Base-by-base conservation (phyloP, 2,113 vertebrate species). In the Zingel zingel region DNA sequence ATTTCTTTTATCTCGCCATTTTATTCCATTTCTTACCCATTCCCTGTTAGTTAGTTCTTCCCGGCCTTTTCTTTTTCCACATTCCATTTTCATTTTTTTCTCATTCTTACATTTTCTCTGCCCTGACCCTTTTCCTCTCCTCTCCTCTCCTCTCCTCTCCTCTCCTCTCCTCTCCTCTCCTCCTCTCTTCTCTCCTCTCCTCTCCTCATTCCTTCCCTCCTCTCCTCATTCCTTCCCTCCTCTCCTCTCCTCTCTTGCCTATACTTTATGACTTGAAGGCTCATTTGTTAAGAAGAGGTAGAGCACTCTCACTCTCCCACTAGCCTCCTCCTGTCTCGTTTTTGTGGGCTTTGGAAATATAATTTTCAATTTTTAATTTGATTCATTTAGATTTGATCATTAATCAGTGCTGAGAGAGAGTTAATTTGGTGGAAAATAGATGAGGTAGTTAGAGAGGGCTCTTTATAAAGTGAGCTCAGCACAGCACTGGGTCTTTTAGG, bases 311-410 rank as follows among this genome's bases (percentile, higher is more conserved):
- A 53, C 90, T 96, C 96, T 94, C 95, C 90, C 94, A 94, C 95
- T 95, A 94, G 93, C 96, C 95, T 96, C 83, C 95, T 95, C 94
- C 95, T 95, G 96, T 96, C 96, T 96, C 82, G 96, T 93, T 97
- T 98, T 96, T 96, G 95, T 97, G 95, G 94, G 96, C 97, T 98
- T 99, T 98, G 96, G 97, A 98, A 98, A 99, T 99, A 99, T 99
- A 98, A 99, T 99, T 99, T 99, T 98, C 97, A 98, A 97, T 97
- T 99, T 99, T 99, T 99, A 99, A 99, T 99, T 99, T 99, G 97
- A 98, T 98, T 98, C 98, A 98, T 99, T 99, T 99, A 98, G 97
- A 99, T 99, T 97, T 98, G 98, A 99, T 98, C 98, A 98, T 99
- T 99, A 99, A 99, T 99, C 98, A 99, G 97, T 94, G 96, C 96